phyloP scores from a whole-genome alignment of 2,888 invertebrate species.

The Heliconius hortense region DNA sequence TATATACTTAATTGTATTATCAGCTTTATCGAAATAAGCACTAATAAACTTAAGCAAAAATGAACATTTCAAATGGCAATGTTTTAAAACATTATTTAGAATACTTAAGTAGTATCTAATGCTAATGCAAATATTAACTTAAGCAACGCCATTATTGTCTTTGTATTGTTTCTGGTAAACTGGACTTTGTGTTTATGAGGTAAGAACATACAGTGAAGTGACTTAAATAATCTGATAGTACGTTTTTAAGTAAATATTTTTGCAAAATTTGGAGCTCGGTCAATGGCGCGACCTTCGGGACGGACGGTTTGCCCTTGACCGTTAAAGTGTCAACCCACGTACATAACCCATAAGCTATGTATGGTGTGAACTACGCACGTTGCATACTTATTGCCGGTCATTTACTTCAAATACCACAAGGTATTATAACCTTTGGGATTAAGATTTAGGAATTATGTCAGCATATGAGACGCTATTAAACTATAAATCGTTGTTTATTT shows the following conservation, averaged over 20 bases:
- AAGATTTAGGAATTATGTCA: constrained; percentile 30
- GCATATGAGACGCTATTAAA: constrained; percentile 22
- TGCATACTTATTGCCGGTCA: constrained; percentile 38
- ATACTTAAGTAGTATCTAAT: constrained; percentile 40
- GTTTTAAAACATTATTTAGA: constrained; percentile 35
- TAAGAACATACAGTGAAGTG: constrained; percentile 26
- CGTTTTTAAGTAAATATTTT: constrained; percentile 41
- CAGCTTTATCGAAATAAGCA: constrained; percentile 12
- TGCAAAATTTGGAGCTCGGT: constrained; percentile 48
- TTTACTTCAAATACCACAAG: constrained; percentile 31
- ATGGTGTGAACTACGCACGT: constrained; percentile 45
- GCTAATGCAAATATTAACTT: constrained; percentile 16
- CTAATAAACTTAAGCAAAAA: constrained; percentile 32
- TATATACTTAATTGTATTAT: constrained; percentile 1
- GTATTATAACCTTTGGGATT: constrained; percentile 31
- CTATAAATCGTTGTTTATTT: constrained; percentile 28
- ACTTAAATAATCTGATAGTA: constrained; percentile 21
- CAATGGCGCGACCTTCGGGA: constrained; percentile 51
- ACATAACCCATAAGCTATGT: constrained; percentile 46
- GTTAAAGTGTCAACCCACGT: constrained; percentile 47
- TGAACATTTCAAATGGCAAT: constrained; percentile 41
- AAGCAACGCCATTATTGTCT: constrained; percentile 30
- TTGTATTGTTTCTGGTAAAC: constrained; percentile 2
- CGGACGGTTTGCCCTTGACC: constrained; percentile 52
- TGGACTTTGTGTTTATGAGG: constrained; percentile 17